These are phyloP conservation scores for Agrotis ipsilon DNA, from an alignment of 2,888 invertebrate species.

Conservation along the genomic window DNA sequence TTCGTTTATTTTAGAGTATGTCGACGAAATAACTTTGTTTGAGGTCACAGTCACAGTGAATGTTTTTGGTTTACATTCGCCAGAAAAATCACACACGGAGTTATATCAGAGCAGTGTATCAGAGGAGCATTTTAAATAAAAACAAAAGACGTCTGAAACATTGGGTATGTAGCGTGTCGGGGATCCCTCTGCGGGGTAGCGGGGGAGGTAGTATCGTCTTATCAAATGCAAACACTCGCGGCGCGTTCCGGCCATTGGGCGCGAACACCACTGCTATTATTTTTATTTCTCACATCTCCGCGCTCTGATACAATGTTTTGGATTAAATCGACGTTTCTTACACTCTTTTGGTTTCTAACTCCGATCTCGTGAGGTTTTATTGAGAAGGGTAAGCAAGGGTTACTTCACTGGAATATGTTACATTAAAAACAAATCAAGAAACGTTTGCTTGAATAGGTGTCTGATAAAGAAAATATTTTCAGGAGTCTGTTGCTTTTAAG, in stretches of 20 bases:
- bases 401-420: conserved; percentile 56
- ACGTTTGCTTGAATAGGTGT: conserved; percentile 21
- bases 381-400: conserved; percentile 61
- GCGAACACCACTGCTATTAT: conserved; percentile 82
- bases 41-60: neutral
- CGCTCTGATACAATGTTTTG: conserved; percentile 70
- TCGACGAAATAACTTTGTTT: conserved; percentile 36
- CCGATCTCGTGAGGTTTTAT: conserved; percentile 67
- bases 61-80: conserved; percentile 22
- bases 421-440: conserved; percentile 32
- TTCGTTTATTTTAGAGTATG: conserved; percentile 39
- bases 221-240: conserved; percentile 89
- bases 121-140: conserved; percentile 48
- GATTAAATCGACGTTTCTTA: conserved; percentile 76
- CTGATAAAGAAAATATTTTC: neutral
- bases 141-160: conserved; percentile 58
- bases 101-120: conserved; percentile 4
- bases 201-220: conserved; percentile 74
- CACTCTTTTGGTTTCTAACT: conserved; percentile 71
- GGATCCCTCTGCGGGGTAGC: conserved; percentile 61
- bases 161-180: conserved; percentile 63
- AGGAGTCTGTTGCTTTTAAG: neutral
- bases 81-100: conserved; percentile 31
- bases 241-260: conserved; percentile 87
- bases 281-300: conserved; percentile 84